Percentiles rank a stretch among this genome's conserved stretches.
These are phyloP conservation scores for Phyllotreta cruciferae DNA, from an alignment of 2,888 invertebrate genomes.

Conservation along the genomic window DNA sequence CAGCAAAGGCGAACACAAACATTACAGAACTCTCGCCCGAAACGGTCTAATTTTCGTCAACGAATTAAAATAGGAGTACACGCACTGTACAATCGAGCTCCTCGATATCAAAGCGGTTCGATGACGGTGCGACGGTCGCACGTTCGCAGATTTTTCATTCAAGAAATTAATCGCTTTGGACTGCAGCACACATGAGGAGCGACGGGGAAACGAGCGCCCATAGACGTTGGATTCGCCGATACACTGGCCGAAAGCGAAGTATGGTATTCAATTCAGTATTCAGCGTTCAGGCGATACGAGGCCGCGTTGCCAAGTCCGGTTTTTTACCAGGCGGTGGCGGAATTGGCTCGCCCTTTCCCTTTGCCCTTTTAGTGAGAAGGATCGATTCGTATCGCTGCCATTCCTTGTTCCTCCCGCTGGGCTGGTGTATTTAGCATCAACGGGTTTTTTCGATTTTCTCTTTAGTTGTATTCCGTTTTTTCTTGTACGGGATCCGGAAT, in stretches of 20 bases:
- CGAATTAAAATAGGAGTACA: too few relatives aligned
- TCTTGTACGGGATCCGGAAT: too few relatives aligned
- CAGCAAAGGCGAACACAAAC: too few relatives aligned
- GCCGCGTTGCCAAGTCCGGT: slow-evolving; percentile 5
- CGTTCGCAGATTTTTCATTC: slow-evolving; percentile 11
- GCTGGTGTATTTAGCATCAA: too few relatives aligned
- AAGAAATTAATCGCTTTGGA: slow-evolving; percentile 9
- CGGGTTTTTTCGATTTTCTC: too few relatives aligned
- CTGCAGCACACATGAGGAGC: neutral
- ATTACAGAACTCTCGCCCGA: too few relatives aligned
- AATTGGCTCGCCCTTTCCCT: neutral
- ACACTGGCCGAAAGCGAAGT: neutral
- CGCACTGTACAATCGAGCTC: too few relatives aligned
- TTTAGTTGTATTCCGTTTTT: too few relatives aligned
- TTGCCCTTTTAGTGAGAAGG: neutral
- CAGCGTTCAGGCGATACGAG: neutral
- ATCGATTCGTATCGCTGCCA: neutral
- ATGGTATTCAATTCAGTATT: neutral
- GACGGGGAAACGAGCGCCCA: neutral
- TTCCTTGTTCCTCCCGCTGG: too few relatives aligned
- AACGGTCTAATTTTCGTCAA: too few relatives aligned
- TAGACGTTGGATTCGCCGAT: neutral
- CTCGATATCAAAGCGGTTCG: too few relatives aligned
- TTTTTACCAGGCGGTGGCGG: neutral
- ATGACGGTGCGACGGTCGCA: too few relatives aligned